Evolutionary conservation across 2,888 invertebrate species (phyloP).

Genomic region (Dioctria linearis): DNA sequence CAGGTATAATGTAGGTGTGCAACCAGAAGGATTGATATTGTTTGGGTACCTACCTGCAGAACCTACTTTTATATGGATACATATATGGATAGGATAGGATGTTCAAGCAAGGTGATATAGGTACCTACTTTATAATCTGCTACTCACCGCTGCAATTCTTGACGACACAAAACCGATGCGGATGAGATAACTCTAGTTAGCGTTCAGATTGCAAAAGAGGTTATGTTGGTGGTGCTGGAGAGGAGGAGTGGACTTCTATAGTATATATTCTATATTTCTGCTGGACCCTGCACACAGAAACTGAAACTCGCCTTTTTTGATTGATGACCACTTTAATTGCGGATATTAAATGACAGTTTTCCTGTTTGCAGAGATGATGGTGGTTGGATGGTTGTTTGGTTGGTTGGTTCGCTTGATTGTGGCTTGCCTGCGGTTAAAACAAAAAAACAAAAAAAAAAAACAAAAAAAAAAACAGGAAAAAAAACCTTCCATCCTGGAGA

Average conservation of each 20-base stretch:
- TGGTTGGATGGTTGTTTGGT: slow-evolving; percentile 9
- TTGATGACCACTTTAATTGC: slow-evolving; percentile 71
- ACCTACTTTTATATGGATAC: neutral
- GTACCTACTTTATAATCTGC: slow-evolving; percentile 34
- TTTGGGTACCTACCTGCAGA: neutral
- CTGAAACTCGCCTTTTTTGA: slow-evolving; percentile 64
- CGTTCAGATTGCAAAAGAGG: slow-evolving; percentile 30
- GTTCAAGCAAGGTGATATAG: slow-evolving; percentile 21
- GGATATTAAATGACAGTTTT: slow-evolving; percentile 70
- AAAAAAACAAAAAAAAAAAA: slow-evolving; percentile 22
- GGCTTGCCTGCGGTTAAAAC: too few relatives aligned
- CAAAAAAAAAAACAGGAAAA: slow-evolving; percentile 17
- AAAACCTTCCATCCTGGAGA: too few relatives aligned
- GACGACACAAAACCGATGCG: neutral
- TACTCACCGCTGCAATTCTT: neutral
- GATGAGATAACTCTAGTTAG: neutral
- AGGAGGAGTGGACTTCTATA: neutral
- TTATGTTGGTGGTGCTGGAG: neutral
- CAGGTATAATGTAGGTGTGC: neutral
- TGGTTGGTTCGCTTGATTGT: too few relatives aligned
- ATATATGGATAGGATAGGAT: neutral
- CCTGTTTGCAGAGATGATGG: slow-evolving; percentile 58
- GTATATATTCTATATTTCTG: neutral
- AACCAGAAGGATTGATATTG: neutral
- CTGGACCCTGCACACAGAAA: slow-evolving; percentile 2